Base-by-base conservation (phyloP, 1,140 invertebrate genomes). In the Sarcophaga bullata region DNA sequence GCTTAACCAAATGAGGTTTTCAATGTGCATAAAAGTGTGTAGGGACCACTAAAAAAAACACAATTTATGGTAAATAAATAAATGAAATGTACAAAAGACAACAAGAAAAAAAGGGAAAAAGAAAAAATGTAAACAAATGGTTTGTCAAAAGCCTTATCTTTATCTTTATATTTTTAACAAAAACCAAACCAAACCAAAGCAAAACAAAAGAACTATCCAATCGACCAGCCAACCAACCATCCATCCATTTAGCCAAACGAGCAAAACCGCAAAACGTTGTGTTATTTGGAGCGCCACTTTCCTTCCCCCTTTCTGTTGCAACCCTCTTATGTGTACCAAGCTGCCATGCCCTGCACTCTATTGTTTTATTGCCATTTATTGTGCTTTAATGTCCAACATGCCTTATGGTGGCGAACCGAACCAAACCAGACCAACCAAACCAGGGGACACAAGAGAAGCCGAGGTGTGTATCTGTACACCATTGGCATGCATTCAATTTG, bases 101-200 rank as follows among this genome's bases (percentile, higher is more conserved):
- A 37, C 25, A 37, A 37, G 4, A 37, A 37, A 1, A 1, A 68
- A 68, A 68, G 19, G 62, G n/a, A 58, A 58, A n/a, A 8, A 13
- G 1, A 58, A n/a, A 58, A 15, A 68, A 68, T 37, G n/a, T 25
- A 78, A 78, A 78, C 48, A 78, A 78, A 78, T 78, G 75, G 75
- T 48, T 78, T 78, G 75, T 78, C 75, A 78, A 78, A 76, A 49
- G 50, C 48, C 75, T 78, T 78, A 78, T 78, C 75, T 78, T 78
- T 78, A 78, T 78, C 75, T 78, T 52, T 76, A 15, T 8, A 48
- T 58, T 68, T 68, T 68, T 68, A 68, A 68, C 17, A 68, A 68
- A 9, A 52, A 19, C n/a, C 62, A 68, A n/a, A 25, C 19, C 9
- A 15, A 68, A 10, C n/a, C n/a, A 68, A 9, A 25, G 19, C 10